These are phyloP conservation scores for Zonotrichia leucophrys DNA, from an alignment of 2,113 vertebrate genomes.

Conservation along the genomic window DNA sequence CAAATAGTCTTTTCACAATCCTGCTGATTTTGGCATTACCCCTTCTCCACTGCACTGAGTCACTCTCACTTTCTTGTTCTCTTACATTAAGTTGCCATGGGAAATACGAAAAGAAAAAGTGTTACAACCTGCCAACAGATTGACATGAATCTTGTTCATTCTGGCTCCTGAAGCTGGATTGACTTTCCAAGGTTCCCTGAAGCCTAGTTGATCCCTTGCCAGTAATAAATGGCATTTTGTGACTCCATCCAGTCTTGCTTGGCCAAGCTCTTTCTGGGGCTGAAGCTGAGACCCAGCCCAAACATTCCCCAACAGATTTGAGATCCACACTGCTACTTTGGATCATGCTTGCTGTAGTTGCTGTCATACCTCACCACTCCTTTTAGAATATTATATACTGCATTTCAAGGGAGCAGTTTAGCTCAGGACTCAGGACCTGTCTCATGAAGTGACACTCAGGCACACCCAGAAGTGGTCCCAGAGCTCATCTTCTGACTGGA, in stretches of 20 bases:
- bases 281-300: not conserved
- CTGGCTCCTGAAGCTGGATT: slow-evolving; percentile 6
- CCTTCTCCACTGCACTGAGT: slow-evolving; percentile 12
- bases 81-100: not conserved
- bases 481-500: not conserved
- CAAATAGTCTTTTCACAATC: slow-evolving; percentile 36
- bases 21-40: slow-evolving; percentile 38
- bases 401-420: not conserved
- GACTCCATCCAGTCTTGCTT: not conserved
- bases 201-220: not conserved
- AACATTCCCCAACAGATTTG: not conserved
- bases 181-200: not conserved
- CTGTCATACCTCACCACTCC: not conserved
- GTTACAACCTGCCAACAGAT: slow-evolving; percentile 14
- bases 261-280: not conserved
- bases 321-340: not conserved
- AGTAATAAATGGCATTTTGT: not conserved
- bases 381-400: not conserved
- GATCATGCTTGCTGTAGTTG: not conserved
- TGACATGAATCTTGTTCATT: not conserved
- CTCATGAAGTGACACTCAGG: not conserved
- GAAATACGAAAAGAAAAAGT: slow-evolving; percentile 10
- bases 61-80: slow-evolving; percentile 3
- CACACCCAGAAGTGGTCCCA: not conserved
- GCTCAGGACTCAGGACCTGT: not conserved